Evolutionary conservation across 2,797 vertebrate genomes (phyloP), one percentile per base, ranked within the genome.

Genomic region (Microcaecilia unicolor): DNA sequence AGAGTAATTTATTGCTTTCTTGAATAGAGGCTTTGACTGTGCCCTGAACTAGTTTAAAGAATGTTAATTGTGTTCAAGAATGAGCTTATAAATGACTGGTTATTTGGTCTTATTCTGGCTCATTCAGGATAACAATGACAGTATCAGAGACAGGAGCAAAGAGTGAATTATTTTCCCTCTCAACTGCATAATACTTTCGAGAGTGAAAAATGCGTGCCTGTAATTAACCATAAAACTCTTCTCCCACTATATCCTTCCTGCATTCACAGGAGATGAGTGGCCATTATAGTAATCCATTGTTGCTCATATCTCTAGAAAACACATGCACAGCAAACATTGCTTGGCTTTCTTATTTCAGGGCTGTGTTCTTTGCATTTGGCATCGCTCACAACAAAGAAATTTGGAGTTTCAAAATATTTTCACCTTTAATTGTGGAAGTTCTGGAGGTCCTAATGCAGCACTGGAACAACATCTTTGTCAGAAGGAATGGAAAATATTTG

Each of bases 291-390:
- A 79, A 80, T 72, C 69, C 61, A 64, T 16, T 34, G 17, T 55
- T 39, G 41, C 38, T 70, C 64, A 33, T 78, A 74, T 83, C 76
- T 78, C 58, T 57, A 61, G 51, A 52, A 60, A 71, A 61, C 72
- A 72, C 49, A 72, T 71, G 51, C 52, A 64, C 72, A 37, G 51
- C 48, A 69, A 74, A 72, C 48, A 55, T 62, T 5, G 33, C 64
- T 58, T 77, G 63, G 67, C 74, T 67, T 53, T 79, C 73, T 65
- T 66, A 51, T 55, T 45, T 25, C 37, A 50, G 25, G 7, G 45
- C 28, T 63, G 9, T 50, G 28, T 21, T 35, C 66, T 54, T 23
- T 38, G 24, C 57, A 38, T 59, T 41, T 51, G 33, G 41, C 44
- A 52, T 28, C 15, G 32, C n/a, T 18, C 38, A 13, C 32, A 60